These are phyloP conservation scores for Limosa lapponica DNA, from an alignment of 2,797 vertebrate species.

Conservation along the genomic window DNA sequence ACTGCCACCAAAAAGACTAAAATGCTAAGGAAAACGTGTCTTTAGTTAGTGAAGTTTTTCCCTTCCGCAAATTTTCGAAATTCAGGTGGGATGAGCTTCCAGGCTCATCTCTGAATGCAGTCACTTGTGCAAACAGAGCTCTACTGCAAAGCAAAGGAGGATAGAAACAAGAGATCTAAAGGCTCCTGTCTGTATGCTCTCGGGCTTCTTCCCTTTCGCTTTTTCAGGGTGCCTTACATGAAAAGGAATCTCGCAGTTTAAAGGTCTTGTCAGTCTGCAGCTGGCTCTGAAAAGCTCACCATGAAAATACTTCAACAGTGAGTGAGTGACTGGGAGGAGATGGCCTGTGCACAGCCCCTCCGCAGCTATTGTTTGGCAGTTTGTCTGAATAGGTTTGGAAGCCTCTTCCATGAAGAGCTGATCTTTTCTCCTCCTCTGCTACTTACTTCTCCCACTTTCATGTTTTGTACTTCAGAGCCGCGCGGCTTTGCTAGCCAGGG, in stretches of 20 bases:
- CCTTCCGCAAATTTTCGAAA: neutral
- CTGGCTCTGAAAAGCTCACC: slow-evolving; percentile 28
- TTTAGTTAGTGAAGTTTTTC: neutral
- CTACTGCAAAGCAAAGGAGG: neutral
- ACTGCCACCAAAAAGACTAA: neutral
- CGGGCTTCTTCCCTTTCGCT: neutral
- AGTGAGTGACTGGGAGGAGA: slow-evolving; percentile 28
- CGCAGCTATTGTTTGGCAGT: neutral
- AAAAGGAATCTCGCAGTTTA: neutral
- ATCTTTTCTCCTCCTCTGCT: slow-evolving; percentile 22
- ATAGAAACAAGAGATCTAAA: neutral
- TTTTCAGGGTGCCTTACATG: neutral
- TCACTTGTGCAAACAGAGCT: neutral
- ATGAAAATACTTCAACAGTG: neutral
- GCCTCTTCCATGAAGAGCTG: neutral
- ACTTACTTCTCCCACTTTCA: slow-evolving; percentile 31
- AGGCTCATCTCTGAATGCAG: neutral
- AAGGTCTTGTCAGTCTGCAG: neutral
- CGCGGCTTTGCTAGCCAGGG: slow-evolving; percentile 49
- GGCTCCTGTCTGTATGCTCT: neutral
- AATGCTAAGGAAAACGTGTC: neutral
- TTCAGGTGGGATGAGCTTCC: neutral
- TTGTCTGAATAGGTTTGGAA: neutral
- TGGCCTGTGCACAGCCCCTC: neutral
- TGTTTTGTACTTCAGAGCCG: slow-evolving; percentile 47